Evolutionary conservation across 2,113 vertebrate genomes (phyloP).

Genomic region (Poicephalus gulielmi): DNA sequence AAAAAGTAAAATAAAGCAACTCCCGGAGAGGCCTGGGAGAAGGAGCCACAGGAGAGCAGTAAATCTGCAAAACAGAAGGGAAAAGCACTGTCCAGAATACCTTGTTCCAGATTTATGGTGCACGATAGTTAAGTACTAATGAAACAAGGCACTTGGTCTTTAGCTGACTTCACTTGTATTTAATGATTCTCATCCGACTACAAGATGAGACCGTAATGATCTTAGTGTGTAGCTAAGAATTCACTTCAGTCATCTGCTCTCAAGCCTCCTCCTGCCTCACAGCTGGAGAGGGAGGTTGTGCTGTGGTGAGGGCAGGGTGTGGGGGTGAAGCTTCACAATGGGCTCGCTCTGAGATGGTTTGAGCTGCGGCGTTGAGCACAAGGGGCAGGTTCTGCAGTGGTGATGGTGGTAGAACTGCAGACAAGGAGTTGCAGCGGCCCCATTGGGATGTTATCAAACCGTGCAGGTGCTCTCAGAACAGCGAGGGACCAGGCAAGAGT

Average conservation of each 20-base stretch:
- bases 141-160: background rate
- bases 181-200: background rate
- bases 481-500: background rate
- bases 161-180: background rate
- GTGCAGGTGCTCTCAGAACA: background rate
- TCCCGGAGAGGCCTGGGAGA: background rate
- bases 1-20: background rate
- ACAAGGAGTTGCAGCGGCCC: background rate
- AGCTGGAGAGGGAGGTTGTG: background rate
- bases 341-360: background rate
- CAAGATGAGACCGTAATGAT: background rate
- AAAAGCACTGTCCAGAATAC: background rate
- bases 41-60: background rate
- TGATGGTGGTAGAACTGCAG: background rate
- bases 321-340: background rate
- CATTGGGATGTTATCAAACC: background rate
- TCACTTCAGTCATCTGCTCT: background rate
- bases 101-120: background rate
- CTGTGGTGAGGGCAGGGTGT: accelerated
- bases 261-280: background rate
- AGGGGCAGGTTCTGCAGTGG: background rate
- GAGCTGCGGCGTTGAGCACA: background rate
- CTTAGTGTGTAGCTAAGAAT: background rate
- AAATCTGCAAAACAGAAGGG: background rate
- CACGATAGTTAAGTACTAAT: background rate